These are phyloP conservation scores for Camponotus fellah DNA, from an alignment of 2,888 invertebrate species.

Conservation along the genomic window DNA sequence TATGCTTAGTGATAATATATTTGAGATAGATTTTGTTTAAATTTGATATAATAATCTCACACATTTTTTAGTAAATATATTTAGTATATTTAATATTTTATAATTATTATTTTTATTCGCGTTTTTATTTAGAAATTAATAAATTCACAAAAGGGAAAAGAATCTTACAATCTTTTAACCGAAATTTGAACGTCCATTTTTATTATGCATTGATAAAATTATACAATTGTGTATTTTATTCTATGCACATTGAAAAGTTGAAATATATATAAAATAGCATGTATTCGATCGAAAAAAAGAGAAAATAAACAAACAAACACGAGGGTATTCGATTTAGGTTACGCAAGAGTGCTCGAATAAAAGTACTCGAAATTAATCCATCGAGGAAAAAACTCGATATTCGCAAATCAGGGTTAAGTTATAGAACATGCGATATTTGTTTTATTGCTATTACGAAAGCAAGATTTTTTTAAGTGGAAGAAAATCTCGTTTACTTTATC, in stretches of 20 bases:
- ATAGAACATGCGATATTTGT: slow-evolving; percentile 54
- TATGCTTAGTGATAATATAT: background rate
- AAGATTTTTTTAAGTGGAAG: slow-evolving; percentile 46
- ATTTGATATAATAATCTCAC: background rate
- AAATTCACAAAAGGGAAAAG: background rate
- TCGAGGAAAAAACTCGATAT: slow-evolving; percentile 52
- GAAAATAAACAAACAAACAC: background rate
- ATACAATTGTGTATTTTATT: slow-evolving; percentile 17
- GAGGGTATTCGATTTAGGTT: slow-evolving; percentile 44
- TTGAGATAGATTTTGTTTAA: background rate
- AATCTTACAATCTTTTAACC: background rate
- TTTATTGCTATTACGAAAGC: slow-evolving; percentile 55
- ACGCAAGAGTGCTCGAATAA: slow-evolving; percentile 32
- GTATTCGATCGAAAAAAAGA: background rate
- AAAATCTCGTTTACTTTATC: slow-evolving; percentile 25
- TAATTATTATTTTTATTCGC: background rate
- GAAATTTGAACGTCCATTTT: background rate
- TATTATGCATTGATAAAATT: background rate
- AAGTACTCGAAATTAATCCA: slow-evolving; percentile 66
- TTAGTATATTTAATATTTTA: background rate
- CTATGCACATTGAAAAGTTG: background rate
- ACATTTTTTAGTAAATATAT: background rate
- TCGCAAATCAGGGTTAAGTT: slow-evolving; percentile 52
- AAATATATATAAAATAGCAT: background rate
- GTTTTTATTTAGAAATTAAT: background rate